Conservation (phyloP, 2,797 vertebrate genomes). For the Lophotriccus pileatus region DNA sequence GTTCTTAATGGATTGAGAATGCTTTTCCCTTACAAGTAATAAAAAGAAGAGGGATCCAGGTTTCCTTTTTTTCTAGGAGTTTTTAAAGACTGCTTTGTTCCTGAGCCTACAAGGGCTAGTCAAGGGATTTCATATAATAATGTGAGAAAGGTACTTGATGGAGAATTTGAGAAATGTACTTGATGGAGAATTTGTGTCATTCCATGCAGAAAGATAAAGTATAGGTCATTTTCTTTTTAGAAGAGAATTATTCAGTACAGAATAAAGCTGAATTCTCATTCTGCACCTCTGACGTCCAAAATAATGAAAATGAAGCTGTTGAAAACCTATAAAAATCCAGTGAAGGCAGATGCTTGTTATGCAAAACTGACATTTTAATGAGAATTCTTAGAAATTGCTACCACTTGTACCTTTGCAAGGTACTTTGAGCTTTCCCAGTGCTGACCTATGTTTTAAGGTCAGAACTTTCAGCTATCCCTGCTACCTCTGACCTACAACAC, state of each 20-base stretch:
- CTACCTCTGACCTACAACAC: not conserved
- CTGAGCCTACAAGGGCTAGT: conserved; percentile 38
- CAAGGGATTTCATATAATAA: not conserved
- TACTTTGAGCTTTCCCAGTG: not conserved
- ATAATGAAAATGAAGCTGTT: not conserved
- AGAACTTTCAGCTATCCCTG: not conserved
- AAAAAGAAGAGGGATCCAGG: not conserved
- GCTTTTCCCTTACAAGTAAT: not conserved
- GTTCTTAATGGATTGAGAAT: conserved; percentile 29
- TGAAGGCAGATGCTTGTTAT: not conserved
- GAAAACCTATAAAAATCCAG: not conserved
- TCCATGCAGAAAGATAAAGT: conserved; percentile 16
- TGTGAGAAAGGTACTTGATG: not conserved
- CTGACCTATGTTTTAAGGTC: not conserved
- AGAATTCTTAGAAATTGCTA: not conserved
- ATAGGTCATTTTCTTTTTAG: not conserved
- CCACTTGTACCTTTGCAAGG: not conserved
- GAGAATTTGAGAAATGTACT: conserved; percentile 1
- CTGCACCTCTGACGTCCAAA: not conserved
- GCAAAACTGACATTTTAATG: not conserved
- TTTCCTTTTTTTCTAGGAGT: not conserved
- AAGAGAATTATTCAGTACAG: not conserved
- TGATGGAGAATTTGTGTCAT: not conserved
- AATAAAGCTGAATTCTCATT: not conserved
- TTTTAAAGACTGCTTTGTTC: not conserved